Percentiles rank a stretch among this genome's conserved stretches.
Evolutionary conservation across 2,113 vertebrate species (phyloP).

Genomic region (Garra rufa): DNA sequence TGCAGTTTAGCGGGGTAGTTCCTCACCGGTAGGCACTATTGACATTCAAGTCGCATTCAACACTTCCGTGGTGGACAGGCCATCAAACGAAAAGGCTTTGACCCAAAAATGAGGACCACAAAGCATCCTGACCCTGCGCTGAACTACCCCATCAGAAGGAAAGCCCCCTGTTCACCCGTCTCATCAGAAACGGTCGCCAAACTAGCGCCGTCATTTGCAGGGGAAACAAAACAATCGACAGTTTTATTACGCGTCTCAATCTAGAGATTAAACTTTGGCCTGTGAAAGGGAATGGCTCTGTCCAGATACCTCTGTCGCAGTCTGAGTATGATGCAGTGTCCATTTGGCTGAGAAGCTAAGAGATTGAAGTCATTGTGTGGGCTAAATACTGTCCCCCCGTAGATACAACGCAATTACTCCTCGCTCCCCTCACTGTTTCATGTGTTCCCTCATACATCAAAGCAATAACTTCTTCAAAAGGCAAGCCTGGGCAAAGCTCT

Average conservation of each 20-base stretch:
- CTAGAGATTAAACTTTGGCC: conserved; percentile 54
- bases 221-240: conserved; percentile 45
- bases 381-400: conserved; percentile 57
- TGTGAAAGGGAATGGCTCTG: conserved; percentile 43
- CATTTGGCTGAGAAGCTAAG: conserved; percentile 53
- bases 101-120: conserved; percentile 36
- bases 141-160: conserved; percentile 25
- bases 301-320: conserved; percentile 19
- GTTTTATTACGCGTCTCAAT: conserved; percentile 45
- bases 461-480: conserved; percentile 64
- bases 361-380: conserved; percentile 62
- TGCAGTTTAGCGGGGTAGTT: neutral
- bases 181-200: conserved; percentile 10
- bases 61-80: conserved; percentile 31
- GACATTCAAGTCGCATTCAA: conserved; percentile 39
- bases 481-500: conserved; percentile 56
- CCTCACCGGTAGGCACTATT: neutral
- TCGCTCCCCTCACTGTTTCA: conserved; percentile 59
- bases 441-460: conserved; percentile 63
- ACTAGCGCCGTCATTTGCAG: conserved; percentile 14
- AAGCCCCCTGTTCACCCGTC: conserved; percentile 28
- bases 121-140: conserved; percentile 29
- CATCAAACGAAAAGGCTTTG: conserved; percentile 45
- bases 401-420: conserved; percentile 61
- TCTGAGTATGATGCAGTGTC: conserved; percentile 55